Conservation (phyloP, 2,888 invertebrate genomes). For the Nudaria mundana region DNA sequence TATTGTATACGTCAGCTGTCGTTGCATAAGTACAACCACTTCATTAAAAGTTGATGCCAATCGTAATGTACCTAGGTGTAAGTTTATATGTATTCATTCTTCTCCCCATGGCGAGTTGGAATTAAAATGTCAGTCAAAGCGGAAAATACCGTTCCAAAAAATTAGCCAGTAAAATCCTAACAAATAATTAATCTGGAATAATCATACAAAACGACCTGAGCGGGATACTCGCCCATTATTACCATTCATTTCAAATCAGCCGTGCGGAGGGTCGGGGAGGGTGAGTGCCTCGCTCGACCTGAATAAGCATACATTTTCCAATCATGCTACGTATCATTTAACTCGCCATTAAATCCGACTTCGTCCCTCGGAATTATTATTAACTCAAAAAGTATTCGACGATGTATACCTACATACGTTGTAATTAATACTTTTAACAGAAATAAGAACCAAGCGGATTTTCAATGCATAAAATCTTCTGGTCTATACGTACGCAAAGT, state of each 20-base stretch:
- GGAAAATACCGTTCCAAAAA: constrained; percentile 79
- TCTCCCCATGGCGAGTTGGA: constrained; percentile 62
- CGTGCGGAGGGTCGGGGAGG: constrained; percentile 67
- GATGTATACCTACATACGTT: constrained; percentile 39
- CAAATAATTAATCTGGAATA: constrained; percentile 82
- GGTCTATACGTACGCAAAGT: constrained; percentile 46
- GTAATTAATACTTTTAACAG: constrained; percentile 37
- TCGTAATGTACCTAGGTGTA: too few species aligned
- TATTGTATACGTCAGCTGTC: too few species aligned
- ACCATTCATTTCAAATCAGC: constrained; percentile 81
- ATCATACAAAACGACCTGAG: constrained; percentile 80
- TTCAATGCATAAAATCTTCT: constrained; percentile 39
- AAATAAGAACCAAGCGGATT: constrained; percentile 22
- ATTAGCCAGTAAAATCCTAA: constrained; percentile 78
- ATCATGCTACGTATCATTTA: constrained; percentile 81
- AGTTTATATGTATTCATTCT: constrained; percentile 13
- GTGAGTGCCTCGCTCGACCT: constrained; percentile 62
- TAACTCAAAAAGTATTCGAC: constrained; percentile 63
- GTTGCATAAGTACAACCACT: too few species aligned
- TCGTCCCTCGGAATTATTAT: constrained; percentile 78
- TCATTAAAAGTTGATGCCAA: too few species aligned
- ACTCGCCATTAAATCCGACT: constrained; percentile 80
- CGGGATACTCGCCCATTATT: constrained; percentile 77
- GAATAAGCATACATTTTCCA: constrained; percentile 82
- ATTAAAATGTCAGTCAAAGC: constrained; percentile 79